Evolutionary conservation across 1,140 invertebrate genomes (phyloP), one percentile per base, ranked within the genome.

Genomic region (Hermatobates lingyangjiaoensis): DNA sequence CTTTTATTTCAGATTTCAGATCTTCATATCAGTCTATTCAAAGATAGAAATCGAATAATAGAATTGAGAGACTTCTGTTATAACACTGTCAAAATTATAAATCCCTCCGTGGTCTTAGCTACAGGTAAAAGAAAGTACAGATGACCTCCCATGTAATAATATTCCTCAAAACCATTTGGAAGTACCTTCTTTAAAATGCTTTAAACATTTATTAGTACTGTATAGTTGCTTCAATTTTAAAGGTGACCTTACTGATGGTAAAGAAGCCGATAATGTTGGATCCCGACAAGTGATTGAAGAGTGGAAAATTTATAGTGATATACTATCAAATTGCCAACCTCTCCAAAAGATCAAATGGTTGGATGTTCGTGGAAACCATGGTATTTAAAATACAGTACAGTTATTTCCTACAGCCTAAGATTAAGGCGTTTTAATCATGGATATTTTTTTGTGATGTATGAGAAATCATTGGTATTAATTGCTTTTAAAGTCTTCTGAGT

Each of bases 311-410:
- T 95, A 95, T 65, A 69, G 75, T 55, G 71, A 79, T 58, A 71
- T 83, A 55, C 68, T 93, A 25, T 70, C 76, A 34, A 73, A 81
- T 54, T 77, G 75, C 54, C 72, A 77, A 72, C 87, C 21, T 67
- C 66, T 27, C 68, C 79, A 45, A 15, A 77, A 75, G 63, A 87
- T 84, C 3, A 68, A 74, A 10, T 94, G 89, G 88, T 68, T 94
- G 42, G 91, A 94, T 69, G 82, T 92, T 52, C 72, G 89, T 67
- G 91, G 91, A 65, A 95, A 95, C 74, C 91, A 95, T 79, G 90
- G 88, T 91, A 71, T 7, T 28, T n/a, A n/a, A n/a, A n/a, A n/a
- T n/a, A n/a, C n/a, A n/a, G n/a, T n/a, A n/a, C n/a, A n/a, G n/a
- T n/a, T n/a, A n/a, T n/a, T n/a, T n/a, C n/a, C n/a, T n/a, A n/a